phyloP scores from a whole-genome alignment of 2,888 invertebrate species.

The Chesias legatella region DNA sequence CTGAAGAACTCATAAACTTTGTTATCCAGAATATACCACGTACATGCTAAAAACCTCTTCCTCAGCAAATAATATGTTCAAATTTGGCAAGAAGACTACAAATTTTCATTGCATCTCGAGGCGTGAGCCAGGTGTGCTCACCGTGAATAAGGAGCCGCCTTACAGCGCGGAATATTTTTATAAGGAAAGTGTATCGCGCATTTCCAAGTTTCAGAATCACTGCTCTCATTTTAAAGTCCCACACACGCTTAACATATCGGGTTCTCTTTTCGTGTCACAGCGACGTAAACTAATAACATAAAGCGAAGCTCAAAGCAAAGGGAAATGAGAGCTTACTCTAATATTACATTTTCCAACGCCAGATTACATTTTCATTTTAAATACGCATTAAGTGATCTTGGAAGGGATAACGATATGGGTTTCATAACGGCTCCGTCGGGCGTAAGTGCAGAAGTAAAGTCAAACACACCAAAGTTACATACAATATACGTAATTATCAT shows the following conservation, averaged over 20 bases:
- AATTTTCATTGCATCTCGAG: conserved; percentile 62
- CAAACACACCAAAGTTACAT: no score
- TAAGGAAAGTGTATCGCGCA: conserved; percentile 51
- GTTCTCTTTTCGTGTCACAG: conserved; percentile 33
- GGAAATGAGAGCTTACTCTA: conserved; percentile 21
- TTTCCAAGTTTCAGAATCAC: conserved; percentile 48
- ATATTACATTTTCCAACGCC: conserved; percentile 23
- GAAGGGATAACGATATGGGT: conserved; percentile 18
- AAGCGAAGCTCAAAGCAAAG: conserved; percentile 19
- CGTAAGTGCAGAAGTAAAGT: conserved; percentile 1
- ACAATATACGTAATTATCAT: conserved; percentile 2
- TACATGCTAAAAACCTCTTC: conserved; percentile 39
- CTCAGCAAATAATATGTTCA: conserved; percentile 56
- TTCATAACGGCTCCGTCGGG: conserved; percentile 14
- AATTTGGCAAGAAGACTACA: conserved; percentile 66
- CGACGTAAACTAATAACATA: conserved; percentile 28
- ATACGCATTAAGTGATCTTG: conserved; percentile 23
- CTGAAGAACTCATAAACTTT: no score
- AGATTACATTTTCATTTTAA: conserved; percentile 26
- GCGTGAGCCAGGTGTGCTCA: conserved; percentile 53
- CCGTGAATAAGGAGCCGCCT: conserved; percentile 57
- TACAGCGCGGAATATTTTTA: conserved; percentile 58
- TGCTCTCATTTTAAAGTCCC: conserved; percentile 48
- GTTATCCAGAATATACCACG: no score
- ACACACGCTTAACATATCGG: conserved; percentile 43